phyloP scores from a whole-genome alignment of 2,888 invertebrate species.

The Sclerodermus sp. region DNA sequence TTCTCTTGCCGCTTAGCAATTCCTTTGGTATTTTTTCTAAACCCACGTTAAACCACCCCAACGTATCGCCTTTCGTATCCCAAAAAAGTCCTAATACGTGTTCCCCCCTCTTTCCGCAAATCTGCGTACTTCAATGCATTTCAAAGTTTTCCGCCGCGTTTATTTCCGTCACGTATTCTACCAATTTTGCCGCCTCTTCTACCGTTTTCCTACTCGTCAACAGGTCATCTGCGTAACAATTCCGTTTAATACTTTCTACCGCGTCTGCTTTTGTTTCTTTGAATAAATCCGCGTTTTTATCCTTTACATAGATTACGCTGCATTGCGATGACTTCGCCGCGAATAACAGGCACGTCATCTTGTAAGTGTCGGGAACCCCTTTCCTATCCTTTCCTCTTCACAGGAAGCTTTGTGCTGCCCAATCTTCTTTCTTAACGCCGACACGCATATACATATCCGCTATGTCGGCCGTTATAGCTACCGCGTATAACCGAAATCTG shows the following conservation, averaged over 20 bases:
- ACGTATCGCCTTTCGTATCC: conserved; percentile 14
- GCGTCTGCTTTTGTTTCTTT: conserved; percentile 22
- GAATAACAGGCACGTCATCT: conserved; percentile 32
- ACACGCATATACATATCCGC: conserved; percentile 45
- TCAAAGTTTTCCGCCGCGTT: conserved; percentile 19
- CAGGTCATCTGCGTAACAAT: conserved; percentile 38
- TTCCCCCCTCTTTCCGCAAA: no score
- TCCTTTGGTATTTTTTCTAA: conserved; percentile 16
- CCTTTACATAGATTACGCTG: conserved; percentile 32
- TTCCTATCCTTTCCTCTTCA: conserved; percentile 14
- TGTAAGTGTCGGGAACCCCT: conserved; percentile 15
- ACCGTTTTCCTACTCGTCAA: conserved; percentile 29
- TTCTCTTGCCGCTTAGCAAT: conserved; percentile 9
- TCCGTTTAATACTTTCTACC: conserved; percentile 23
- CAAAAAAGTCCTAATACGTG: conserved; percentile 27
- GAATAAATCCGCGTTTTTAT: conserved; percentile 24
- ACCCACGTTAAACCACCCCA: conserved; percentile 21
- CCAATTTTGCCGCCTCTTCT: conserved; percentile 19
- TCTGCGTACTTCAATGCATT: conserved; percentile 20
- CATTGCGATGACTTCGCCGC: conserved; percentile 32
- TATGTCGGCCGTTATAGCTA: conserved; percentile 44
- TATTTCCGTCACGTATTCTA: conserved; percentile 16
- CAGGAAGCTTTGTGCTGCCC: conserved; percentile 30
- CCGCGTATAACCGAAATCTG: conserved; percentile 41
- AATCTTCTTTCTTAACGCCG: conserved; percentile 30